Evolutionary conservation across 2,113 vertebrate species (phyloP).

Genomic region (Aspiorhynchus laticeps): DNA sequence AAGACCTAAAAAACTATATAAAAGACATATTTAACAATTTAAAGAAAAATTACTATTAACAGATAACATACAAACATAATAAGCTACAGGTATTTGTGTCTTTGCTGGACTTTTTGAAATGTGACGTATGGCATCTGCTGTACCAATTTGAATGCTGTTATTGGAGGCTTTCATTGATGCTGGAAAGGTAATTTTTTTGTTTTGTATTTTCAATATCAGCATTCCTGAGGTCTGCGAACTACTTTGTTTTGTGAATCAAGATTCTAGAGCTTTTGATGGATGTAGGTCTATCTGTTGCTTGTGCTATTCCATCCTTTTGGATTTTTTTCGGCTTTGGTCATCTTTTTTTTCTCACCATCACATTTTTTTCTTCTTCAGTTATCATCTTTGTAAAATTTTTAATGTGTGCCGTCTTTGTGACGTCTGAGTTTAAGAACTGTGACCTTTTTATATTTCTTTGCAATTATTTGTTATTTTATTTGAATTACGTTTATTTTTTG

Average conservation of each 20-base stretch:
- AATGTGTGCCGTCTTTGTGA: slow-evolving; percentile 31
- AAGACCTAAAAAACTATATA: not conserved
- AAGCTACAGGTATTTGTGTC: not conserved
- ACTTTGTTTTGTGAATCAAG: not conserved
- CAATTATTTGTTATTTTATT: slow-evolving; percentile 55
- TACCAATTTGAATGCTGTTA: not conserved
- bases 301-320: slow-evolving; percentile 9
- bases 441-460: slow-evolving; percentile 52
- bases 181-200: not conserved
- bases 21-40: not conserved
- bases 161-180: not conserved
- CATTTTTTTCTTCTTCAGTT: slow-evolving; percentile 40
- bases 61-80: slow-evolving; percentile 10
- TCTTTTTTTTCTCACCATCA: not conserved
- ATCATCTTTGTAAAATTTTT: slow-evolving; percentile 2
- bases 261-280: not conserved
- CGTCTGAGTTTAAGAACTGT: slow-evolving; percentile 35
- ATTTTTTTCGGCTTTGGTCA: not conserved
- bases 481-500: slow-evolving; percentile 64
- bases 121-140: not conserved
- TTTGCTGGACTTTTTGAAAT: slow-evolving; percentile 6
- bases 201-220: not conserved
- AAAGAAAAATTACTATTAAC: not conserved
- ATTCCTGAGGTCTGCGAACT: not conserved
- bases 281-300: not conserved